phyloP scores from a whole-genome alignment of 2,888 invertebrate species.

The Hecatera dysodea region DNA sequence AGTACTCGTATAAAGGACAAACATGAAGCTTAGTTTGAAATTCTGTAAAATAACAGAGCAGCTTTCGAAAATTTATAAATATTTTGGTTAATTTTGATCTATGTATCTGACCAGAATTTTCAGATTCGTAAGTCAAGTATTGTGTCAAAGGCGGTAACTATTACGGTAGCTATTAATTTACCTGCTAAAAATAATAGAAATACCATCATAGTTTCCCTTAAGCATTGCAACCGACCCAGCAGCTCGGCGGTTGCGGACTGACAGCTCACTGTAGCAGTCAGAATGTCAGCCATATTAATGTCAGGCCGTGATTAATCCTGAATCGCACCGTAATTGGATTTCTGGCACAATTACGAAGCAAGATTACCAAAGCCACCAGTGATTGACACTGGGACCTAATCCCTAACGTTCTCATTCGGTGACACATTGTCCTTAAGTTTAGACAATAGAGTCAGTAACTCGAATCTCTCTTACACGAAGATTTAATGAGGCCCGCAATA shows the following conservation, averaged over 20 bases:
- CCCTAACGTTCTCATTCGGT: conserved; percentile 70
- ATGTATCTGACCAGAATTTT: not conserved
- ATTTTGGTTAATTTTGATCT: not conserved
- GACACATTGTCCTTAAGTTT: conserved; percentile 63
- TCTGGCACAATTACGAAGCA: conserved; percentile 78
- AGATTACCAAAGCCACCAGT: conserved; percentile 80
- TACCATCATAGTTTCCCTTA: conserved; percentile 1
- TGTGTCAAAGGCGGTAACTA: not conserved
- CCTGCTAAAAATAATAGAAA: conserved; percentile 21
- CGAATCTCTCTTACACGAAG: conserved; percentile 32
- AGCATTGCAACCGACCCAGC: not conserved
- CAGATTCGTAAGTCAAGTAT: not conserved
- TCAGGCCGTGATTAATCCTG: conserved; percentile 61
- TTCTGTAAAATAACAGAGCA: not conserved
- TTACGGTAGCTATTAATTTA: conserved; percentile 6
- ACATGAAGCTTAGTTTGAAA: not conserved
- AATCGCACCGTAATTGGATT: conserved; percentile 76
- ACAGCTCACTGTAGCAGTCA: conserved; percentile 33
- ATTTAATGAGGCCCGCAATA: conserved; percentile 50
- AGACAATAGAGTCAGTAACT: conserved; percentile 41
- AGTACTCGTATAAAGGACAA: not conserved
- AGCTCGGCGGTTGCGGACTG: conserved; percentile 9
- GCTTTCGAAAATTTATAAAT: not conserved
- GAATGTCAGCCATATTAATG: conserved; percentile 58
- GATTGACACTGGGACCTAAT: conserved; percentile 81